These are phyloP conservation scores for Gallinago stenura DNA, from an alignment of 2,797 vertebrate species.

Conservation along the genomic window DNA sequence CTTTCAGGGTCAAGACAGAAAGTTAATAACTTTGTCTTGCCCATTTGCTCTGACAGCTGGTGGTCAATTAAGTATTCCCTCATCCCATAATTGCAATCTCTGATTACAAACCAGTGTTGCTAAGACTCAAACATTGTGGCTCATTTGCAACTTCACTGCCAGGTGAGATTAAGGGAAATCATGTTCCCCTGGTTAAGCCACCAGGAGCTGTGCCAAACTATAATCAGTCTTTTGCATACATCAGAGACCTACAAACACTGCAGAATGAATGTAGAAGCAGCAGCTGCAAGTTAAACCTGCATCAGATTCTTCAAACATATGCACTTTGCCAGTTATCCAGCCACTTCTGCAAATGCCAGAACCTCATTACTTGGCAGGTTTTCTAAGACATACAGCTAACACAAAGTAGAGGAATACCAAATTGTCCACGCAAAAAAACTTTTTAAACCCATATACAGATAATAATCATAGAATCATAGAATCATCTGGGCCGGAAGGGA, in stretches of 20 bases:
- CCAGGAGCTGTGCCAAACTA: constrained; percentile 51
- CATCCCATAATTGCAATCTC: constrained; percentile 28
- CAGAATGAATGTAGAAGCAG: constrained; percentile 45
- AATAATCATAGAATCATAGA: not conserved
- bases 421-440: not conserved
- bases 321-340: constrained; percentile 43
- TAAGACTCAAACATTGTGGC: constrained; percentile 49
- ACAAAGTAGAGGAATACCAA: not conserved
- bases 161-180: constrained; percentile 67
- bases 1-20: constrained; percentile 51
- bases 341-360: constrained; percentile 35
- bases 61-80: constrained; percentile 63
- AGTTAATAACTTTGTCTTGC: constrained; percentile 56
- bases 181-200: constrained; percentile 33
- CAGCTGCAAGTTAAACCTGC: constrained; percentile 61
- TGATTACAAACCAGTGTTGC: constrained; percentile 55
- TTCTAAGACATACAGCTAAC: constrained; percentile 2
- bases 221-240: constrained; percentile 60
- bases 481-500: too few relatives aligned
- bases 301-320: constrained; percentile 58
- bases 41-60: constrained; percentile 67
- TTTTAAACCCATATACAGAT: not conserved
- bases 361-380: constrained; percentile 30
- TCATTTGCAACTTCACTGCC: constrained; percentile 55
- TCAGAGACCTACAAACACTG: constrained; percentile 54